Evolutionary conservation across 2,113 vertebrate species (phyloP).

Genomic region (Osmerus mordax): DNA sequence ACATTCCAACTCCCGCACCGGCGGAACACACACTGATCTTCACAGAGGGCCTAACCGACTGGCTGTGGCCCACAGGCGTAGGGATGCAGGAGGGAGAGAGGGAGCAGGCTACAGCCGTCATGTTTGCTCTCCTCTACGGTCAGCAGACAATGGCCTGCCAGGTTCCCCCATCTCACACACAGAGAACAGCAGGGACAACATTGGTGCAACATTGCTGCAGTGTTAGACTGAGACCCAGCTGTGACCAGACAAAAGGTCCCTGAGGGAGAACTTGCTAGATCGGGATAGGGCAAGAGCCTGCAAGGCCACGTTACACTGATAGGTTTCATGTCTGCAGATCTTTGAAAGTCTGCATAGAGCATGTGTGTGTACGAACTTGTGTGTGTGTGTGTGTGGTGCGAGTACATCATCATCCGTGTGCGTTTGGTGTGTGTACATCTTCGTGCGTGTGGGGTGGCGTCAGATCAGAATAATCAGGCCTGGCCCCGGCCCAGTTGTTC

Average conservation of each 20-base stretch:
- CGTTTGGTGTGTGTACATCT: constrained; percentile 20
- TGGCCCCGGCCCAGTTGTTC: constrained; percentile 28
- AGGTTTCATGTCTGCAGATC: too few species aligned
- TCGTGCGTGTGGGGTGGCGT: constrained; percentile 5
- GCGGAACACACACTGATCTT: too few species aligned
- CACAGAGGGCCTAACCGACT: too few species aligned
- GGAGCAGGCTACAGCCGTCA: not conserved
- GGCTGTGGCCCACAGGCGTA: too few species aligned
- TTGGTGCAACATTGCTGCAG: not conserved
- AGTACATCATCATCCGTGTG: constrained; percentile 12
- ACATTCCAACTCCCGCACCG: not conserved
- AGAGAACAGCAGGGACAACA: not conserved
- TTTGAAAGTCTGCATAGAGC: not conserved
- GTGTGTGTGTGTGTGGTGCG: constrained; percentile 2
- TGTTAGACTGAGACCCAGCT: not conserved
- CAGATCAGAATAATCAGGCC: constrained; percentile 34
- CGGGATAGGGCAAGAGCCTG: too few species aligned
- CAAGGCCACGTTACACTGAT: too few species aligned
- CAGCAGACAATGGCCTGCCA: constrained; percentile 37
- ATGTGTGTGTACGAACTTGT: not conserved
- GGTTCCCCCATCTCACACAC: not conserved
- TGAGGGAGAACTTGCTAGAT: too few species aligned
- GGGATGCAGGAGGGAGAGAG: too few species aligned
- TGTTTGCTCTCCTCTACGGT: constrained; percentile 53
- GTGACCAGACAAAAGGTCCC: not conserved